Conservation (phyloP, 2,888 invertebrate genomes). For the Atherix ibis region DNA sequence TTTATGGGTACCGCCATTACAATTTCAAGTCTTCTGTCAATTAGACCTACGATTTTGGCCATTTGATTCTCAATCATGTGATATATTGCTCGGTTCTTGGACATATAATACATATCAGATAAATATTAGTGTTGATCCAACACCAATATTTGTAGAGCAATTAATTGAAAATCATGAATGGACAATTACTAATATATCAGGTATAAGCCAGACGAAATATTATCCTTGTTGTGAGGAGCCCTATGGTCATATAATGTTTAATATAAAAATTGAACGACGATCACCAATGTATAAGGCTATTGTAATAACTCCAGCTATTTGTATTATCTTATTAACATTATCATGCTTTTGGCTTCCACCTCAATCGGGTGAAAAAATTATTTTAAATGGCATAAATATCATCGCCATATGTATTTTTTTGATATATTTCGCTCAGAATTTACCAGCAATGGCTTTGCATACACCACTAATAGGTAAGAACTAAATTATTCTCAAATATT, state of each 20-base stretch:
- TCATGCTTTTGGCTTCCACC: constrained; percentile 49
- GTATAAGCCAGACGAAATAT: constrained; percentile 20
- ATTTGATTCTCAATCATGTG: constrained; percentile 50
- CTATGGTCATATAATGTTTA: constrained; percentile 37
- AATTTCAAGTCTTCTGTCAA: constrained; percentile 47
- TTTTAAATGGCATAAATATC: constrained; percentile 41
- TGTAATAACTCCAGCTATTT: constrained; percentile 45
- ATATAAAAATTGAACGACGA: constrained; percentile 36
- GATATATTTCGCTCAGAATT: constrained; percentile 43
- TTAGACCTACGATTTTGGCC: constrained; percentile 59
- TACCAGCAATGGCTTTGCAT: constrained; percentile 33
- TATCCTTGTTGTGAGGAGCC: constrained; percentile 41
- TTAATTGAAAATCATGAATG: constrained; percentile 27
- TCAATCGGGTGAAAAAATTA: constrained; percentile 47
- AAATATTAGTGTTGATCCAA: constrained; percentile 25
- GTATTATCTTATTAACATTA: constrained; percentile 43
- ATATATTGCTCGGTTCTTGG: constrained; percentile 58
- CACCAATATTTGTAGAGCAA: constrained; percentile 15
- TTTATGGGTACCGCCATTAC: constrained; percentile 51
- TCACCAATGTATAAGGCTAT: constrained; percentile 44
- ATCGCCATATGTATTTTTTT: constrained; percentile 44
- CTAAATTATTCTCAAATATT: neutral
- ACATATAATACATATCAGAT: constrained; percentile 45
- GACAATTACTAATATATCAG: constrained; percentile 31
- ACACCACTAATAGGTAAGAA: constrained; percentile 33